Evolutionary conservation across 2,797 vertebrate genomes (phyloP), one percentile per base, ranked within the genome.

Genomic region (Varecia variegata): DNA sequence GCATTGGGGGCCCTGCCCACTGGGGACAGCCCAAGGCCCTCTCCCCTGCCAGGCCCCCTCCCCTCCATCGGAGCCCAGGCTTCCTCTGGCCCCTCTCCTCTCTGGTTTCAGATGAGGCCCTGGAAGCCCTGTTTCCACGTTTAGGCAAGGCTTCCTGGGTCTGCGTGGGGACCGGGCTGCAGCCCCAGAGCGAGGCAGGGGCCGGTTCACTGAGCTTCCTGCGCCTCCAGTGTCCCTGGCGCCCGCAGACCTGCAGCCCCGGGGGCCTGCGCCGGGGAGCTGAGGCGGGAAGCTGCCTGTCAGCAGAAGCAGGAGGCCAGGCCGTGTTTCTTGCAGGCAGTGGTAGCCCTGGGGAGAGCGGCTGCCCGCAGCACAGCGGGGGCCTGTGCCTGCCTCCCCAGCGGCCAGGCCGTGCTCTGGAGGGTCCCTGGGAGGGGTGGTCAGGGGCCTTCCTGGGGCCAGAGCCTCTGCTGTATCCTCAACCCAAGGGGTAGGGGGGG

Each of bases 221-320:
- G 27, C 1, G 2, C 56, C 73, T 88, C 25, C 7, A 40, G 1
- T 0, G 0, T 3, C 62, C 77, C 68, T 65, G 74, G 4, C 11
- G 12, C 79, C 88, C 0, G 0, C 45, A 50, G 58, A 80, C 65
- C 76, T 9, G 0, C 15, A 73, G 52, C 27, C 62, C 65, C 58
- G 15, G n/a, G 38, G 40, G 79, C 32, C 10, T 0, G 2, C 43
- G 3, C 3, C 0, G 6, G 50, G 91, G 94, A 38, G 70, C 92
- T 74, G 80, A 89, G 93, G 70, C 2, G 0, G 93, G 83, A 93
- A 95, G 86, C 40, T 40, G 2, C 58, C 96, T 67, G 56, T 38
- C 74, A 84, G 43, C 2, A 32, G 82, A 90, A 76, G 82, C 84
- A 17, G 79, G 67, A 84, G 74, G 58, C 89, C 87, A 80, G 79